A percentile compares a stretch with the other conserved stretches of the same genome.
Evolutionary conservation across 2,888 invertebrate species (phyloP).

Genomic region (Macrosiphum euphorbiae): DNA sequence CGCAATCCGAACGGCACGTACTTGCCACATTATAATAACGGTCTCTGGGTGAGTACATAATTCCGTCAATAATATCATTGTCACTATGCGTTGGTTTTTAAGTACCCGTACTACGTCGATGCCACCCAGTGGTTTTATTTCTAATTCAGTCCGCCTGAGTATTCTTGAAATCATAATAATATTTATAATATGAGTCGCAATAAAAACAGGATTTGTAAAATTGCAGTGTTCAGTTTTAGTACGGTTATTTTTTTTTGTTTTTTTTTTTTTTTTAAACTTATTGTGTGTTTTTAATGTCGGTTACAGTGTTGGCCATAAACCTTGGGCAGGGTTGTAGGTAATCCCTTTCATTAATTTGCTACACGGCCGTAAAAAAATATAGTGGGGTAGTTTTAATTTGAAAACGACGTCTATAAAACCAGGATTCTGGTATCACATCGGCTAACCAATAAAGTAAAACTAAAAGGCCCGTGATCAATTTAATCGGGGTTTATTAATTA

Average conservation of each 20-base stretch:
- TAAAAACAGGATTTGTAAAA: slow-evolving; percentile 56
- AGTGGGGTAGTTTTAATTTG: slow-evolving; percentile 31
- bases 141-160: neutral
- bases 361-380: slow-evolving; percentile 39
- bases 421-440: neutral
- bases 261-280: slow-evolving; percentile 22
- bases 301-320: slow-evolving; percentile 19
- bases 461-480: slow-evolving; percentile 17
- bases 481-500: neutral
- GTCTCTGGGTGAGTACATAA: neutral
- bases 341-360: slow-evolving; percentile 50
- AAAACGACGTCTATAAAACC: slow-evolving; percentile 46
- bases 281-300: slow-evolving; percentile 40
- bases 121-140: neutral
- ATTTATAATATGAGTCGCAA: neutral
- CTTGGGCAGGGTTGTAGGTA: neutral
- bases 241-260: neutral
- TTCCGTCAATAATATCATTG: neutral
- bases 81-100: neutral
- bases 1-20: neutral
- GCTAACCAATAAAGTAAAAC: slow-evolving; percentile 11
- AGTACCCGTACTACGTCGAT: neutral
- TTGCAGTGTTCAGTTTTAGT: slow-evolving; percentile 25
- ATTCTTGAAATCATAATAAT: slow-evolving; percentile 8
- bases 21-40: neutral